A percentile compares a stretch with the other conserved stretches of the same genome.
Conservation (phyloP, 2,113 vertebrate genomes). For the Prochilodus magdalenae region DNA sequence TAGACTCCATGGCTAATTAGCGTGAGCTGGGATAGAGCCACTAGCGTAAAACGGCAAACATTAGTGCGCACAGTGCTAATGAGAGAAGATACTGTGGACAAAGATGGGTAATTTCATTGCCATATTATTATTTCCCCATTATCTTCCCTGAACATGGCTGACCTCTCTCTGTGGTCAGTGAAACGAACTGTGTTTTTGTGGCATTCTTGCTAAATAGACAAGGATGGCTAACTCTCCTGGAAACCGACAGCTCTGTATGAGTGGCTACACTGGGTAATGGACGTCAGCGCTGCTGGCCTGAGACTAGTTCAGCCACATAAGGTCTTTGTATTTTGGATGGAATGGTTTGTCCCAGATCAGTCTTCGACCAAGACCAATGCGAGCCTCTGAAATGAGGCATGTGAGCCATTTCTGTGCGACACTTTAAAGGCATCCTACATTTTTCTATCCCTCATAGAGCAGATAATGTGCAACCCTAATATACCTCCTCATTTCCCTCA, state of each 20-base stretch:
- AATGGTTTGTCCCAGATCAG: conserved; percentile 14
- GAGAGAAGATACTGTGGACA: conserved; percentile 76
- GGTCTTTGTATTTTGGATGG: neutral
- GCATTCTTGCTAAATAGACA: conserved; percentile 40
- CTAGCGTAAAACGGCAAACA: conserved; percentile 75
- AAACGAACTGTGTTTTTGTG: conserved; percentile 26
- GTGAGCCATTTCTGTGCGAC: conserved; percentile 18
- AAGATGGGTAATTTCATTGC: conserved; percentile 75
- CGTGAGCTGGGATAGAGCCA: conserved; percentile 77
- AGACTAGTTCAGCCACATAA: neutral
- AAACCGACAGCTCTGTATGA: neutral
- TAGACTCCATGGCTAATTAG: conserved; percentile 78
- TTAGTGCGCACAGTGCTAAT: conserved; percentile 75
- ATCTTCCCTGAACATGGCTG: conserved; percentile 71
- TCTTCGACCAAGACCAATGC: conserved; percentile 10
- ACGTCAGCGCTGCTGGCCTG: neutral
- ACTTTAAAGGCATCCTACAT: conserved; percentile 40
- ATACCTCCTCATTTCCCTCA: conserved; percentile 33
- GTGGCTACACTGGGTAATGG: neutral
- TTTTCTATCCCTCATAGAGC: conserved; percentile 45
- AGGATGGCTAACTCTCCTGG: conserved; percentile 31
- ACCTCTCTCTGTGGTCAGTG: conserved; percentile 32
- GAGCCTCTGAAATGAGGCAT: conserved; percentile 44
- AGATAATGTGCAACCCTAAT: conserved; percentile 43
- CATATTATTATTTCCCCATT: conserved; percentile 78